Evolutionary conservation across 2,888 invertebrate genomes (phyloP).

Genomic region (Trachelus tabidus): DNA sequence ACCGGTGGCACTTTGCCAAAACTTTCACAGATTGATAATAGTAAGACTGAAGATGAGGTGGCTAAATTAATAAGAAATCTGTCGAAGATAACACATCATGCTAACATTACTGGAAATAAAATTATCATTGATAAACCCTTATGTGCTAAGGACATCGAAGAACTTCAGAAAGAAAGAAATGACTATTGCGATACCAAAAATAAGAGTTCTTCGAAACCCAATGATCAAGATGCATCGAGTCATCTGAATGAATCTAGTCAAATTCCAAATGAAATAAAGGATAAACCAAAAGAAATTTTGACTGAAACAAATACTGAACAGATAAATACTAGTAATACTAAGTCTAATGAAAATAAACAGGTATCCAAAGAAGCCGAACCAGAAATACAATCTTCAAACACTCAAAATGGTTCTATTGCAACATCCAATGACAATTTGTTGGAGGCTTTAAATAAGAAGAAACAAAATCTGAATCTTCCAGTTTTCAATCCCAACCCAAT

Average conservation of each 20-base stretch:
- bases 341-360: slow-evolving; percentile 2
- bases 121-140: slow-evolving; percentile 47
- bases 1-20: neutral
- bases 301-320: neutral
- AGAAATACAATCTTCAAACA: neutral
- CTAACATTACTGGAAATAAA: slow-evolving; percentile 46
- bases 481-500: slow-evolving; percentile 13
- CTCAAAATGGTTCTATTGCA: neutral
- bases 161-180: slow-evolving; percentile 35
- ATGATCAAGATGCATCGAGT: neutral
- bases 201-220: neutral
- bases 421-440: neutral
- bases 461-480: slow-evolving; percentile 10
- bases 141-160: slow-evolving; percentile 38
- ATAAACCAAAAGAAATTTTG: neutral
- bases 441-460: slow-evolving; percentile 1
- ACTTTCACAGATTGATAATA: slow-evolving; percentile 2
- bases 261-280: neutral
- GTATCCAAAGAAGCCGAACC: slow-evolving; percentile 1
- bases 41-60: slow-evolving; percentile 15
- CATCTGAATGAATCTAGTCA: slow-evolving; percentile 3
- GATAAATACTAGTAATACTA: neutral
- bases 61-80: slow-evolving; percentile 34
- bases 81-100: slow-evolving; percentile 46
- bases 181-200: neutral